phyloP scores from a whole-genome alignment of 1,140 invertebrate genomes.

The Pollicipes pollicipes region DNA sequence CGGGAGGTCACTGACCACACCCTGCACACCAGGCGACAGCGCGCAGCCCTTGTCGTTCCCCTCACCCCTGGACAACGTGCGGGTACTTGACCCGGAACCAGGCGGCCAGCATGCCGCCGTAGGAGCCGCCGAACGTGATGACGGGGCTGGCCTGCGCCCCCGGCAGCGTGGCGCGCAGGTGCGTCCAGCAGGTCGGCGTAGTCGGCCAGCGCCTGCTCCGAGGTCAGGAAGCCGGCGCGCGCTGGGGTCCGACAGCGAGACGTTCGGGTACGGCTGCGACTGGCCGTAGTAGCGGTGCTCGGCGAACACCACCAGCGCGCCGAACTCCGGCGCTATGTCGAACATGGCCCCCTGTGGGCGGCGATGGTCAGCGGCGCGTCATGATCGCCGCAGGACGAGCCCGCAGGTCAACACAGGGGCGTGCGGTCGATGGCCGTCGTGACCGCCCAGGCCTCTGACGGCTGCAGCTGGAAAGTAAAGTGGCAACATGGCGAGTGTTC shows the following conservation, averaged over 20 bases:
- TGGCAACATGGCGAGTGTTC: no score
- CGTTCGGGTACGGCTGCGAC: constrained; percentile 71
- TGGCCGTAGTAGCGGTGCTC: constrained; percentile 91
- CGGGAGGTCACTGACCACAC: no score
- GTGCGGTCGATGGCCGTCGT: no score
- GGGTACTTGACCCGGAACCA: constrained; percentile 96
- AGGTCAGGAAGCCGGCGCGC: constrained; percentile 68
- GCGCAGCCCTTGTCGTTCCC: no score
- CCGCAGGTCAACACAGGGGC: no score
- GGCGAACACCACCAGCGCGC: constrained; percentile 73
- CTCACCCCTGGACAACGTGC: constrained; percentile 53
- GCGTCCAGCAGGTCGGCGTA: constrained; percentile 64
- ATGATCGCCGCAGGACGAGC: no score
- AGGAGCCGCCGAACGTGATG: constrained; percentile 76
- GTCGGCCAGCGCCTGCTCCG: constrained; percentile 85
- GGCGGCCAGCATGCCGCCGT: constrained; percentile 88
- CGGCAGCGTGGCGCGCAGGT: constrained; percentile 35
- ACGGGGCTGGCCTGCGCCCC: constrained; percentile 44
- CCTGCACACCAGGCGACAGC: no score
- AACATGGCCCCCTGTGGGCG: constrained; percentile 68
- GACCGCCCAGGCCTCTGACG: no score
- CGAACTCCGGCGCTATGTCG: constrained; percentile 64
- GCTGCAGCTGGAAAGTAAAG: no score
- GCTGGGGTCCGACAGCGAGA: constrained; percentile 42
- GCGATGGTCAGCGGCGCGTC: neutral